Evolutionary conservation across 2,888 invertebrate genomes (phyloP), one percentile per base, ranked within the genome.

Genomic region (Odontocolon sp.): DNA sequence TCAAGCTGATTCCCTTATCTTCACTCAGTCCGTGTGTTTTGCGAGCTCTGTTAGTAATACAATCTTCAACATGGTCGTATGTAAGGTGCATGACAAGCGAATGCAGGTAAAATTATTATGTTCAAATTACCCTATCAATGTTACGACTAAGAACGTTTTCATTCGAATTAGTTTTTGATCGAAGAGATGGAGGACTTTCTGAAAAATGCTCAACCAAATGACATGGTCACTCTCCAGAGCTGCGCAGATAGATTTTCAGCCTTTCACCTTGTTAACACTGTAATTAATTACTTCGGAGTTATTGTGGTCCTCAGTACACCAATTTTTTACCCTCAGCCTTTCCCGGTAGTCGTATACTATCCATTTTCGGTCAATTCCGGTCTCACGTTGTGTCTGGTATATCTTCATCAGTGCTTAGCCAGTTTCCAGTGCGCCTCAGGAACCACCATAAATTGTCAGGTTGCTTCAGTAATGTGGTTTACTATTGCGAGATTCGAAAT

Each of bases 41-140:
- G 64, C 79, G 4, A 80, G 78, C 2, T 81, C 84, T 8, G 21
- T 79, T 3, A 33, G 47, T 3, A 84, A 84, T 76, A 73, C 84
- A 1, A 36, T 83, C 2, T 54, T 83, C 2, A 85, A 86, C 66
- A 73, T 83, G 33, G 72, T 86, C 8, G 40, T 82, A 9, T 84
- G 81, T 26, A 80, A 77, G 57, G 40, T 82, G 0, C 50, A 80
- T 50, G 45, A 68, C 23, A 67, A 64, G 21, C 72, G 74, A 18
- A 78, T 84, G 38, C 82, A 85, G 82, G 87, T 86, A 79, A 70
- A 59, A 42, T n/a, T n/a, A n/a, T n/a, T n/a, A n/a, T n/a, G n/a
- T n/a, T 5, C 18, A 0, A 16, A 40, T 2, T 1, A 5, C 3
- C 26, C 9, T n/a, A n/a, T 8, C 42, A 21, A 2, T 0, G 9